These are phyloP conservation scores for Cloeon dipterum DNA, from an alignment of 2,888 invertebrate genomes.

Conservation along the genomic window DNA sequence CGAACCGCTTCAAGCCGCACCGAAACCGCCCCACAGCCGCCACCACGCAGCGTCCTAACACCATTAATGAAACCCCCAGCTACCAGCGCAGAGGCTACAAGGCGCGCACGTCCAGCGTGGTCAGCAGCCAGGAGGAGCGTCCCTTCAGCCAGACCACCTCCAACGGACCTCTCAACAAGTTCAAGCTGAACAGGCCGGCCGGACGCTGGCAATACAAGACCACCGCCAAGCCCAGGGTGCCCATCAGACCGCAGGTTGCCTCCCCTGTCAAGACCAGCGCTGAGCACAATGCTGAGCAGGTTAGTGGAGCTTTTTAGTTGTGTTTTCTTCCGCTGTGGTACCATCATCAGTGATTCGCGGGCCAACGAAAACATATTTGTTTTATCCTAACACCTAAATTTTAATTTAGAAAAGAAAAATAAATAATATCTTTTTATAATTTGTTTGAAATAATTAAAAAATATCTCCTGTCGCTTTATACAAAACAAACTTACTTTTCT, in stretches of 20 bases:
- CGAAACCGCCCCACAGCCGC: constrained; percentile 9
- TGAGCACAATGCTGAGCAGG: no score
- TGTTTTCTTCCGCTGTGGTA: no score
- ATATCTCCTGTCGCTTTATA: no score
- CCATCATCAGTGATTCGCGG: no score
- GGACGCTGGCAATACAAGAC: constrained; percentile 84
- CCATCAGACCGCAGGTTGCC: constrained; percentile 46
- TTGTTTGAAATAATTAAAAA: no score
- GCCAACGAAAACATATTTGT: no score
- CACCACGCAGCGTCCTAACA: constrained; percentile 12
- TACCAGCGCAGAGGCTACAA: constrained; percentile 36
- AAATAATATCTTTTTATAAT: no score
- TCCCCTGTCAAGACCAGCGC: constrained; percentile 30
- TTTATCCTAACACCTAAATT: no score
- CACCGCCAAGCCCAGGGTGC: constrained; percentile 64
- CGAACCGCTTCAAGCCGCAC: constrained; percentile 14
- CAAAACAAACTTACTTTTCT: no score
- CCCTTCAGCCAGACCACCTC: no score
- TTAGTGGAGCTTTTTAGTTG: no score
- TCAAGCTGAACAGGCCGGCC: constrained; percentile 57
- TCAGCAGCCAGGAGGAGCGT: constrained; percentile 5
- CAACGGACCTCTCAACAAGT: constrained; percentile 52
- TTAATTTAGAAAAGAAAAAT: no score
- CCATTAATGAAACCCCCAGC: neutral
- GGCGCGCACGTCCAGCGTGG: constrained; percentile 3